Conservation (phyloP, 2,797 vertebrate genomes). For the Alauda arvensis region DNA sequence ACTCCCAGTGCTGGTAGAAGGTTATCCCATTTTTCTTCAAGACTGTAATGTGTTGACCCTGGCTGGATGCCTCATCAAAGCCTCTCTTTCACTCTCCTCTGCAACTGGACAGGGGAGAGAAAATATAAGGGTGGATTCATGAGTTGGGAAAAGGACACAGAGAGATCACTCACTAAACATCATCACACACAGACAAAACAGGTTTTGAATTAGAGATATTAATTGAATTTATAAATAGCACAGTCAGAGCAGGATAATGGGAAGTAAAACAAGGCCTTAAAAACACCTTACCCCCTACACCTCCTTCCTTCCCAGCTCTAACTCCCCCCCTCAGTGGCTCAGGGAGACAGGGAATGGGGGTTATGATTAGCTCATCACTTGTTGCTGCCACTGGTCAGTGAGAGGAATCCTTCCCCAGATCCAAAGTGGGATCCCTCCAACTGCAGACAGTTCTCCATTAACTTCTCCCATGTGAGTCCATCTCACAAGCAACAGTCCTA, state of each 20-base stretch:
- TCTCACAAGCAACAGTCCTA: rapidly evolving
- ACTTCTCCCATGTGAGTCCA: too few species aligned
- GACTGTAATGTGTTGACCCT: rapidly evolving
- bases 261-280: neutral
- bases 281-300: neutral
- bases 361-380: neutral
- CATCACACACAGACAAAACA: neutral
- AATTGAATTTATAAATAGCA: neutral
- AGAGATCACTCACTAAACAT: neutral
- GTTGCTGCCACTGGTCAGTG: neutral
- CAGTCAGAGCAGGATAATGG: neutral
- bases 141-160: neutral
- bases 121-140: neutral
- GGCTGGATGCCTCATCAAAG: neutral
- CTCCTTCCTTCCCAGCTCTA: neutral
- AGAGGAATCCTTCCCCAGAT: neutral
- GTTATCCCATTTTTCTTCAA: neutral
- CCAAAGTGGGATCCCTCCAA: neutral
- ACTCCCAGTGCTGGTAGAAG: neutral
- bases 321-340: too few species aligned
- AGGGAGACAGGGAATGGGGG: neutral
- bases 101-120: neutral
- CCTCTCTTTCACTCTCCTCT: neutral
- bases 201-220: neutral
- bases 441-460: too few species aligned